A percentile compares a stretch with the other conserved stretches of the same genome.
These are phyloP conservation scores for Achlya flavicornis DNA, from an alignment of 2,888 invertebrate genomes.

Conservation along the genomic window DNA sequence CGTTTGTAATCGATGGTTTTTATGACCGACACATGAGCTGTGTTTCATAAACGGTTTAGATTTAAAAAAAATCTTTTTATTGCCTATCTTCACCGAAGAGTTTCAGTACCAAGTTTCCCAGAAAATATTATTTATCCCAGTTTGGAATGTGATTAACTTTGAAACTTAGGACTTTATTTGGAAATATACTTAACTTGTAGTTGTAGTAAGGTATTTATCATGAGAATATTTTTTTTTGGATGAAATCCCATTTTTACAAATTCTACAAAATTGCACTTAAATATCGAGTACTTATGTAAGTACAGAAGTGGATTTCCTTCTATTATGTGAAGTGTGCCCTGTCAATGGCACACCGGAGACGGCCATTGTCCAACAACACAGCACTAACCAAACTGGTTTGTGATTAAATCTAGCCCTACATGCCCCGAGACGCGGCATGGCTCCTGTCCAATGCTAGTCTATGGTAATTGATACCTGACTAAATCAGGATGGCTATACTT, in stretches of 20 bases:
- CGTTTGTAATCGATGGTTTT: neutral
- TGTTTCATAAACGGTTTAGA: neutral
- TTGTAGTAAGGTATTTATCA: no score
- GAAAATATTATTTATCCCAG: no score
- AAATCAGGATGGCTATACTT: conserved; percentile 2
- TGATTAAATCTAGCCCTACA: conserved; percentile 5
- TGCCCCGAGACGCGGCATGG: neutral
- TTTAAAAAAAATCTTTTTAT: no score
- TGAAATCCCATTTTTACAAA: no score
- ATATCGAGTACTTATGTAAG: neutral
- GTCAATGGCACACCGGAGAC: neutral
- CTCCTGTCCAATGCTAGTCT: conserved; percentile 6
- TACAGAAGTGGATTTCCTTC: neutral
- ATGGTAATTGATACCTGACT: conserved; percentile 4
- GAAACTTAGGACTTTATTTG: no score
- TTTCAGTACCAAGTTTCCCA: no score
- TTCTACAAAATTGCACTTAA: no score
- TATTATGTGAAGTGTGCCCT: neutral
- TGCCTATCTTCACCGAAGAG: neutral
- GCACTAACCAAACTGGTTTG: conserved; percentile 6
- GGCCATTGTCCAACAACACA: neutral
- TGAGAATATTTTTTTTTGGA: no score
- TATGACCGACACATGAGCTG: neutral
- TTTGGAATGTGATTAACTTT: no score
- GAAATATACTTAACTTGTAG: no score